Percentiles rank a stretch among this genome's conserved stretches.
Conservation (phyloP, 2,113 vertebrate species). For the Sarotherodon lohbergeri region DNA sequence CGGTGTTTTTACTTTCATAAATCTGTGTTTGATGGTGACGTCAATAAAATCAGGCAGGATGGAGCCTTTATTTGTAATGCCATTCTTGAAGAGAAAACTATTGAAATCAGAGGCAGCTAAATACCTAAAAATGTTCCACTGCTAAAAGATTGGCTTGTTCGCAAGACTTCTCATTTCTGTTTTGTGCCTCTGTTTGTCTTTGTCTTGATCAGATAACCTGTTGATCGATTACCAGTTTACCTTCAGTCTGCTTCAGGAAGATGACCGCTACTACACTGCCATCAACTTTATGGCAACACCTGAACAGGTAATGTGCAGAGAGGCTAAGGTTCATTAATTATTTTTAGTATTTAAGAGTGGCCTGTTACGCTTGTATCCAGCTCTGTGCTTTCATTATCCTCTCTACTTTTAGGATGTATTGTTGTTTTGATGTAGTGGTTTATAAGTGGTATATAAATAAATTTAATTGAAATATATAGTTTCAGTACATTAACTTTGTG, state of each 20-base stretch:
- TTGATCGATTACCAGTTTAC: constrained; percentile 98
- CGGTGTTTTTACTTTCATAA: neutral
- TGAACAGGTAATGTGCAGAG: constrained; percentile 77
- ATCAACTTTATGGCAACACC: constrained; percentile 98
- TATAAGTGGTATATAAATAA: neutral
- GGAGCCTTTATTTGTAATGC: neutral
- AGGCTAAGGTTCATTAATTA: neutral
- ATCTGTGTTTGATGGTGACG: neutral
- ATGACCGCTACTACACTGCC: constrained; percentile 91
- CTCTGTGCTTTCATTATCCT: neutral
- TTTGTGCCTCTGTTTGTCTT: neutral
- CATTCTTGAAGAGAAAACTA: neutral
- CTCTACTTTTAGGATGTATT: rapidly evolving
- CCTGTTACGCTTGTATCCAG: rapidly evolving
- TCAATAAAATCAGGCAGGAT: neutral
- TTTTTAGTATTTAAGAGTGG: neutral
- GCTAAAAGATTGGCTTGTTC: neutral
- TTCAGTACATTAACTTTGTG: neutral
- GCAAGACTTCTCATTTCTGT: neutral
- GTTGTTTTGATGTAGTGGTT: too few relatives aligned
- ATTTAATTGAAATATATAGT: neutral
- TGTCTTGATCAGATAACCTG: constrained; percentile 81
- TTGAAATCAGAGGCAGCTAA: neutral
- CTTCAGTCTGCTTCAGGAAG: constrained; percentile 93
- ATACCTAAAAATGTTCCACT: neutral